A percentile compares a stretch with the other conserved stretches of the same genome.
These are phyloP conservation scores for Collichthys lucidus DNA, from an alignment of 2,113 vertebrate species.

Conservation along the genomic window DNA sequence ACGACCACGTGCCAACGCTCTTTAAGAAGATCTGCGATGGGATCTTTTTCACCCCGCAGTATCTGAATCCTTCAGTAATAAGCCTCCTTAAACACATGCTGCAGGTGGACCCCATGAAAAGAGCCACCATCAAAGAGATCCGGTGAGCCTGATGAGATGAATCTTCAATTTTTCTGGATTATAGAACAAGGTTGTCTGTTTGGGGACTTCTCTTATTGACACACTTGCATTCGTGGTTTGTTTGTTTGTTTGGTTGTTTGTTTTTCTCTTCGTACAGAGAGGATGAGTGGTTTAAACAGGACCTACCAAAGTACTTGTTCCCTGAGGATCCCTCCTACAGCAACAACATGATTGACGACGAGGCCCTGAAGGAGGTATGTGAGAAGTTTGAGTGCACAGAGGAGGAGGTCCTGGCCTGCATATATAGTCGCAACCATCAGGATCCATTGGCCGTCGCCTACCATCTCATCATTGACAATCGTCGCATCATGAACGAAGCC, in stretches of 20 bases:
- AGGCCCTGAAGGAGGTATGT: constrained; percentile 98
- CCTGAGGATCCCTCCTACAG: constrained; percentile 97
- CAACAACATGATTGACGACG: constrained; percentile 97
- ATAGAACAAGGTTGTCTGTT: neutral
- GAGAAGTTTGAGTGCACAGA: constrained; percentile 98
- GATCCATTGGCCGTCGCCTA: constrained; percentile 96
- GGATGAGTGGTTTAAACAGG: constrained; percentile 98
- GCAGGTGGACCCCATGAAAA: constrained; percentile 98
- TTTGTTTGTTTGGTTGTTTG: neutral
- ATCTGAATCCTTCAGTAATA: constrained; percentile 92
- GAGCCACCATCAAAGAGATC: constrained; percentile 97
- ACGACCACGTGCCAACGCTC: constrained; percentile 98
- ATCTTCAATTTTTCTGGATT: neutral
- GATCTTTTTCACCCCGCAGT: constrained; percentile 98
- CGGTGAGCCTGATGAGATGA: constrained; percentile 81
- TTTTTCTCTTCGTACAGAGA: constrained; percentile 82
- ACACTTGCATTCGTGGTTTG: neutral
- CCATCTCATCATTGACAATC: constrained; percentile 99
- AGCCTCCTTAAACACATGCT: constrained; percentile 98
- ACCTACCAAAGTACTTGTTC: constrained; percentile 97
- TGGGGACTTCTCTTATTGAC: neutral
- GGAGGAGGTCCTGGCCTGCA: constrained; percentile 94
- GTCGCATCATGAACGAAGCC: constrained; percentile 98
- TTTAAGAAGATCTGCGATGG: constrained; percentile 99
- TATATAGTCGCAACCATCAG: constrained; percentile 95